Conservation (phyloP, 2,113 vertebrate genomes). For the Dasypus novemcinctus region DNA sequence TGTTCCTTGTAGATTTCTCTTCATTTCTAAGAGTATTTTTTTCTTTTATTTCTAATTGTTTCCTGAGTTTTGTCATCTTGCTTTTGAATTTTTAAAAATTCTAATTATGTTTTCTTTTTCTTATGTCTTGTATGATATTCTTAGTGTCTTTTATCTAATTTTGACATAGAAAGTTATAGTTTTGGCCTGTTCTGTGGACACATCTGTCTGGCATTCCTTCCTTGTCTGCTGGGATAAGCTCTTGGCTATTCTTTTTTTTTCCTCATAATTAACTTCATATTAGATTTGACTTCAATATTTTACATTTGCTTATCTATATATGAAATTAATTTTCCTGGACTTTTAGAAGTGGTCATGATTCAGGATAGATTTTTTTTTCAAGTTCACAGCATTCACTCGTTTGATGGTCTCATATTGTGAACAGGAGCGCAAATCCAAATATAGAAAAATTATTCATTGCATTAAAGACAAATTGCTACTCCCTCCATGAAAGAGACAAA, state of each 20-base stretch:
- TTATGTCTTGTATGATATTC: neutral
- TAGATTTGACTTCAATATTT: neutral
- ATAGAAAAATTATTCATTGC: neutral
- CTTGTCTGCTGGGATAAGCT: neutral
- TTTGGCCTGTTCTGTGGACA: neutral
- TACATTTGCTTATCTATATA: neutral
- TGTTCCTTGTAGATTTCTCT: neutral
- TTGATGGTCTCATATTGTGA: neutral
- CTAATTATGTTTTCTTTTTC: neutral
- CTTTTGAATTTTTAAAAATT: neutral
- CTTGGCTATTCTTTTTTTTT: neutral
- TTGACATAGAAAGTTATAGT: neutral
- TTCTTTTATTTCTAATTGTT: neutral
- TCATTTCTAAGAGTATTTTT: neutral
- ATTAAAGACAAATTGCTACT: neutral
- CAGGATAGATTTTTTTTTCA: neutral
- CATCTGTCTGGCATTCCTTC: neutral
- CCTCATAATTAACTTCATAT: neutral
- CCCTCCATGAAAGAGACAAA: neutral
- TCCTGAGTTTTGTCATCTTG: neutral
- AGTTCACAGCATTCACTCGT: neutral
- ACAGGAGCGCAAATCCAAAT: neutral
- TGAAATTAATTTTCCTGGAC: neutral
- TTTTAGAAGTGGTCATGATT: constrained; percentile 1
- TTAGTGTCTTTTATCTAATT: neutral